Evolutionary conservation across 2,797 vertebrate genomes (phyloP).

Genomic region (Morus bassanus): DNA sequence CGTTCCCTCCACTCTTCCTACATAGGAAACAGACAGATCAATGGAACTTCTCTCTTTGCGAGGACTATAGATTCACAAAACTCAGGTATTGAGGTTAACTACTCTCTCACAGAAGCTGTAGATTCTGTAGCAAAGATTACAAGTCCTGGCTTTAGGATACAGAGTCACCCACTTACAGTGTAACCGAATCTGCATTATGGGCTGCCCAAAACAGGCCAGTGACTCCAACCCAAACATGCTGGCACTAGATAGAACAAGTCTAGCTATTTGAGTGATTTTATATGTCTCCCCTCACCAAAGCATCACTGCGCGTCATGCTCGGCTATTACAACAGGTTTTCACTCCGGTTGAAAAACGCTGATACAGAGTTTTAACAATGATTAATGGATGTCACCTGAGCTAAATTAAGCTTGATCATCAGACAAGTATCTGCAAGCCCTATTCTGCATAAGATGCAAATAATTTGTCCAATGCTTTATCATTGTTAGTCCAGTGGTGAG

Average conservation of each 20-base stretch:
- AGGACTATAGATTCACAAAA: background rate
- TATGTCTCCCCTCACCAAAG: background rate
- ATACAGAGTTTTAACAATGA: background rate
- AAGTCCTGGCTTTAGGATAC: background rate
- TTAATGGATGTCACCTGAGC: background rate
- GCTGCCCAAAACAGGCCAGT: background rate
- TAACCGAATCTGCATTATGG: background rate
- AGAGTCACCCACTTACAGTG: background rate
- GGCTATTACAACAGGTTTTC: background rate
- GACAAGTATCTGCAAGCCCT: background rate
- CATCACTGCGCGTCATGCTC: rapidly evolving
- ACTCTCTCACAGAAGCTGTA: background rate
- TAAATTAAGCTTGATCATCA: background rate
- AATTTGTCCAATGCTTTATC: background rate
- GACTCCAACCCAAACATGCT: background rate
- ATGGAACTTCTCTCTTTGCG: background rate
- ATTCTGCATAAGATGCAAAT: background rate
- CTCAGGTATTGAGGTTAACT: background rate
- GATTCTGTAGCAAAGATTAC: background rate
- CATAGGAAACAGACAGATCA: background rate
- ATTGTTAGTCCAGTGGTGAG: background rate
- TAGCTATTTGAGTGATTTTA: background rate
- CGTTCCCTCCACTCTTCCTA: background rate
- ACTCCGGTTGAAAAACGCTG: background rate
- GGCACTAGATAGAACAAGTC: background rate